Evolutionary conservation across 2,888 invertebrate genomes (phyloP).

Genomic region (Drosophila acutilabella): DNA sequence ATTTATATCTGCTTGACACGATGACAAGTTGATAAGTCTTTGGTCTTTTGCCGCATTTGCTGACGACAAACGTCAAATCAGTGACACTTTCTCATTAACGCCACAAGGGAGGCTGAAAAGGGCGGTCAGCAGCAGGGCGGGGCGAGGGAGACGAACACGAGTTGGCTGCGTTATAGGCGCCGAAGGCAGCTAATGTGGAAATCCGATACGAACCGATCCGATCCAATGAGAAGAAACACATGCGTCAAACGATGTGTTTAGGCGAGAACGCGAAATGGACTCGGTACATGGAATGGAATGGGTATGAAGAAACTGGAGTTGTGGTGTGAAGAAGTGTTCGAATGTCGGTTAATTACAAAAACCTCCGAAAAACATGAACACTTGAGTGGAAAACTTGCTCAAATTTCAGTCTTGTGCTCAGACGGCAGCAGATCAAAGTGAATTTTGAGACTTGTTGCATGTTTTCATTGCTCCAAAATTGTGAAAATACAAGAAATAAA

Average conservation of each 20-base stretch:
- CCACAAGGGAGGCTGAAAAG: not conserved
- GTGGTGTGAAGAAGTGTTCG: constrained; percentile 55
- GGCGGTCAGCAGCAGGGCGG: constrained; percentile 34
- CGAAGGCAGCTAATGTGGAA: constrained; percentile 68
- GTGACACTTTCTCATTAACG: constrained; percentile 77
- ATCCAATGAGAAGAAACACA: constrained; percentile 54
- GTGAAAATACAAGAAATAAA: not conserved
- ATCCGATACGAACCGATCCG: constrained; percentile 23
- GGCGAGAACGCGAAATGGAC: constrained; percentile 50
- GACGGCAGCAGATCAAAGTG: constrained; percentile 60
- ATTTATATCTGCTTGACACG: constrained; percentile 32
- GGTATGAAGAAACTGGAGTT: constrained; percentile 6
- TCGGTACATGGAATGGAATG: not conserved
- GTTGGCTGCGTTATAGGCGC: constrained; percentile 15
- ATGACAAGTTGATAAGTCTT: constrained; percentile 66
- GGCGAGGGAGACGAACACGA: constrained; percentile 1
- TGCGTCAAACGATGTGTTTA: constrained; percentile 67
- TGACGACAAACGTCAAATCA: constrained; percentile 71
- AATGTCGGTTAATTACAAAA: constrained; percentile 82
- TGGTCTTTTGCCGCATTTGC: constrained; percentile 62
- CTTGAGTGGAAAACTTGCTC: constrained; percentile 46
- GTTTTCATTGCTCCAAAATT: constrained; percentile 54
- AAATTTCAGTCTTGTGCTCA: constrained; percentile 46
- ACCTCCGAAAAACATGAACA: constrained; percentile 63
- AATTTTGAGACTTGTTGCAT: constrained; percentile 56